phyloP scores from a whole-genome alignment of 2,888 invertebrate species.

The Patella ulyssiponensis region DNA sequence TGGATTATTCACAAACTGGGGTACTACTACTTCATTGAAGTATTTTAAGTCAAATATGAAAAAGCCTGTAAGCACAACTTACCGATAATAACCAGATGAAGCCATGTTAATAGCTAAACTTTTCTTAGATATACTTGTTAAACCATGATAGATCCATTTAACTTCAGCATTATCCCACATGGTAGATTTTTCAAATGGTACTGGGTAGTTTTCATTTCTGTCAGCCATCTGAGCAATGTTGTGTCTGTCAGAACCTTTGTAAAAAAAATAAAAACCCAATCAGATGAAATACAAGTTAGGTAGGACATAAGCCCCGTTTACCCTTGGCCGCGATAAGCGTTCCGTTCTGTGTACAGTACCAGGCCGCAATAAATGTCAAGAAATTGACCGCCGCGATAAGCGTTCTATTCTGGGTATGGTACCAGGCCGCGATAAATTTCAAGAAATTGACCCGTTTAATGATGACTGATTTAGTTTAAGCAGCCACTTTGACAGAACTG shows the following conservation, averaged over 20 bases:
- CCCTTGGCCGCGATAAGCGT: no score
- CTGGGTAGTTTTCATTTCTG: conserved; percentile 65
- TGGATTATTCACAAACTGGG: not conserved
- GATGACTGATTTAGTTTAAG: no score
- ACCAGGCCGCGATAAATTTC: no score
- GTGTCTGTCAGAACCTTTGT: conserved; percentile 67
- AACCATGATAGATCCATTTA: conserved; percentile 62
- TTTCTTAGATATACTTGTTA: conserved; percentile 45
- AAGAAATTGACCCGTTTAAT: no score
- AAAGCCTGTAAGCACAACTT: conserved; percentile 22
- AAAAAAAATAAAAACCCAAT: not conserved
- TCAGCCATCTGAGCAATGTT: conserved; percentile 65
- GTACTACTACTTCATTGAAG: not conserved
- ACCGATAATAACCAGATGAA: conserved; percentile 70
- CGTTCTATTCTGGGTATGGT: no score
- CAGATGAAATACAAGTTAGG: no score
- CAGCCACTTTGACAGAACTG: no score
- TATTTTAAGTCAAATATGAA: not conserved
- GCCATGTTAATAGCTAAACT: conserved; percentile 67
- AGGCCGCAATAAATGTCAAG: no score
- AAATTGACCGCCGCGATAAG: no score
- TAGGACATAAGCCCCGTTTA: no score
- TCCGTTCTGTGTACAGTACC: no score
- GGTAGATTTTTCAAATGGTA: conserved; percentile 63
- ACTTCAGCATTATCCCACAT: conserved; percentile 64